These are phyloP conservation scores for Xylota sylvarum DNA, from an alignment of 2,888 invertebrate genomes.

Conservation along the genomic window DNA sequence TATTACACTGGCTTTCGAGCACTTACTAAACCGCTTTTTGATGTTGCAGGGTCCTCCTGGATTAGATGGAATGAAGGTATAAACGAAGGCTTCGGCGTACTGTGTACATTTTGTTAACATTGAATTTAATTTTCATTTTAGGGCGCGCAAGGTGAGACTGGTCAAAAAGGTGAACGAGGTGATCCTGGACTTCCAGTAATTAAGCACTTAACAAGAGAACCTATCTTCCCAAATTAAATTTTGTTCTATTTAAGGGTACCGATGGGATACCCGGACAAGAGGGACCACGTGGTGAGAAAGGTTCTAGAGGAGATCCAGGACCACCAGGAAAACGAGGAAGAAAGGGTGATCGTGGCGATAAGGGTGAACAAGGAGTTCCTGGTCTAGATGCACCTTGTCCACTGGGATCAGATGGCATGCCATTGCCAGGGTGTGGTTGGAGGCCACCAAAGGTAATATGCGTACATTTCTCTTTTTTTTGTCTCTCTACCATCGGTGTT, in stretches of 20 bases:
- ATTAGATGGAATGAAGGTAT: constrained; percentile 98
- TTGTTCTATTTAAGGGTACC: constrained; percentile 89
- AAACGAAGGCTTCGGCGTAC: constrained; percentile 75
- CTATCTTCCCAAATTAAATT: constrained; percentile 67
- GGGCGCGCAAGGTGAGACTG: constrained; percentile 97
- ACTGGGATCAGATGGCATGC: constrained; percentile 97
- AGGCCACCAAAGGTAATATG: constrained; percentile 91
- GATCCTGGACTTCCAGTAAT: constrained; percentile 97
- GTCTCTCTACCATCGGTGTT: constrained; percentile 1
- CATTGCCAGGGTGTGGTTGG: constrained; percentile 98
- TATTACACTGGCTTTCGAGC: constrained; percentile 50
- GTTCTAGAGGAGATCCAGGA: constrained; percentile 91
- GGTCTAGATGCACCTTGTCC: constrained; percentile 99
- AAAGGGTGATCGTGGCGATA: constrained; percentile 96
- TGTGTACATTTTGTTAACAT: constrained; percentile 67
- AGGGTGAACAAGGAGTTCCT: constrained; percentile 98
- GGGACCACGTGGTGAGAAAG: constrained; percentile 96
- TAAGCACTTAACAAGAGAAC: constrained; percentile 79
- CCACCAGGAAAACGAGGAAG: constrained; percentile 95
- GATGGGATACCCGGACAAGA: constrained; percentile 97
- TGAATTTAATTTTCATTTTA: constrained; percentile 82
- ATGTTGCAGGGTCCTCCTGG: constrained; percentile 93
- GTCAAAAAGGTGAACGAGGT: constrained; percentile 95
- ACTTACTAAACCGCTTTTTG: constrained; percentile 68
- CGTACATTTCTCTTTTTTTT: neutral